phyloP scores from a whole-genome alignment of 2,888 invertebrate species.

The Ditula angustiorana region DNA sequence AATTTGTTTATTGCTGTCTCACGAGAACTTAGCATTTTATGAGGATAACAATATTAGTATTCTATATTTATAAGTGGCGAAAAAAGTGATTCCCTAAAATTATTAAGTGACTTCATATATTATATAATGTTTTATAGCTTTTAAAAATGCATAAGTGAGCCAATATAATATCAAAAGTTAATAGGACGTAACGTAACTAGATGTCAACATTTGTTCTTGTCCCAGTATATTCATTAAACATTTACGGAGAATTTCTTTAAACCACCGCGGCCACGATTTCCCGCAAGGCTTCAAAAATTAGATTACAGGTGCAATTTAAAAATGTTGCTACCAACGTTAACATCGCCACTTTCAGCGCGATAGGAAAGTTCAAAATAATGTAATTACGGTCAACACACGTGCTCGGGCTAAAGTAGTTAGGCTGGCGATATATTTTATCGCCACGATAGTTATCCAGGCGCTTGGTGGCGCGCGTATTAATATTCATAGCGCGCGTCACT shows the following conservation, averaged over 20 bases:
- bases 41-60: too few relatives aligned
- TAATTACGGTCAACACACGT: conserved; percentile 53
- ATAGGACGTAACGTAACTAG: too few relatives aligned
- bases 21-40: too few relatives aligned
- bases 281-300: neutral
- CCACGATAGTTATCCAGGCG: conserved; percentile 64
- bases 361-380: conserved; percentile 55
- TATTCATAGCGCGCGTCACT: conserved; percentile 75
- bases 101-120: too few relatives aligned
- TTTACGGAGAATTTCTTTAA: neutral
- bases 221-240: neutral
- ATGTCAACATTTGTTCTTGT: too few relatives aligned
- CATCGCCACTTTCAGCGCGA: conserved; percentile 11
- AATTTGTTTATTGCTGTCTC: too few relatives aligned
- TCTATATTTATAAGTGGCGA: too few relatives aligned
- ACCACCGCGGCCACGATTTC: neutral
- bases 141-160: too few relatives aligned
- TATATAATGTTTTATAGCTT: too few relatives aligned
- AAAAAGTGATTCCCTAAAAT: too few relatives aligned
- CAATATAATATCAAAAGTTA: too few relatives aligned
- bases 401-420: conserved; percentile 22
- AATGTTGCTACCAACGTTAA: neutral
- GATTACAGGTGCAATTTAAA: conserved; percentile 1
- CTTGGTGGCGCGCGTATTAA: conserved; percentile 71
- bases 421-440: conserved; percentile 60